Base-by-base conservation (phyloP, 2,113 vertebrate species). In the Anoplopoma fimbria region DNA sequence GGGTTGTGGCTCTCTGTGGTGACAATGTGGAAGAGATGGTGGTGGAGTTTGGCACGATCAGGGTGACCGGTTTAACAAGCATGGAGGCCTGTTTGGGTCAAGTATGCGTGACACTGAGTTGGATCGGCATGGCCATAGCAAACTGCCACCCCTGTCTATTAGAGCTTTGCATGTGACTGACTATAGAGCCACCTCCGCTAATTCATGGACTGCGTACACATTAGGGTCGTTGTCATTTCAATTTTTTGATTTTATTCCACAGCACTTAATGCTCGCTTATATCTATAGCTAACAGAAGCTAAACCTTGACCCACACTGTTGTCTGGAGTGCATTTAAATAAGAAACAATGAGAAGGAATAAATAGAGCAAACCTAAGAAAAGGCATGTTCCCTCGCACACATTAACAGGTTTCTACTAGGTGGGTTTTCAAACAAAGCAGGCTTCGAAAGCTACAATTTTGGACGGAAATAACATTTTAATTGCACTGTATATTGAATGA, bases 391-490 rank as follows among this genome's bases (percentile, higher is more conserved):
- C 23, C 45, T 36, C 1, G 1, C 51, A 38, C 55, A 65, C 25
- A 71, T 53, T 57, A 73, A 73, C 55, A 65, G 31, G 49, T 79
- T 69, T 81, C 12, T n/a, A 31, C 38, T 67, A 76, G 34, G n/a
- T 33, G 33, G 17, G 63, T 67, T 78, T n/a, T 82, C 64, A 84
- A 89, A 60, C 47, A 61, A 61, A 77, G 27, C 38, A 31, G 33
- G 19, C 38, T n/a, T 17, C 31, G 36, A 36, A 51, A 36, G 40
- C 55, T 38, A 58, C 58, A 57, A 55, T 73, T 76, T n/a, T 45
- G 13, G 49, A 49, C 23, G 63, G 31, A 83, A 85, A 83, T 78
- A 73, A 67, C 38, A 78, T 87, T 86, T 86, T 88, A 89, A 89
- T 82, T 88, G 69, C 63, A 29, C 21, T 62, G 63, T 79, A 86